Percentiles rank a stretch among this genome's conserved stretches.
Evolutionary conservation across 2,797 vertebrate genomes (phyloP).

Genomic region (Acanthis flammea): DNA sequence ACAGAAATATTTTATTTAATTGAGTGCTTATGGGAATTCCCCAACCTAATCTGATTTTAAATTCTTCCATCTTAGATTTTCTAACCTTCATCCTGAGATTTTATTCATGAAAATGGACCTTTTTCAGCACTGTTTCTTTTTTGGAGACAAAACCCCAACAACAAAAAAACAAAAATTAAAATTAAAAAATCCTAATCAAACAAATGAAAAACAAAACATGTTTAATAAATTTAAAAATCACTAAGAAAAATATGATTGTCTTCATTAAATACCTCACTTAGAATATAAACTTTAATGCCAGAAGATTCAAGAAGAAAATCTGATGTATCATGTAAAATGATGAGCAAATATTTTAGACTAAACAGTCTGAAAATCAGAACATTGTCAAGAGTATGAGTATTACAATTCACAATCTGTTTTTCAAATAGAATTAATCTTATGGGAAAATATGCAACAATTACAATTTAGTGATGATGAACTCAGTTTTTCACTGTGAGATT

Average conservation of each 20-base stretch:
- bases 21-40: not conserved
- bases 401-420: not conserved
- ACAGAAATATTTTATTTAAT: not conserved
- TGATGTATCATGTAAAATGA: not conserved
- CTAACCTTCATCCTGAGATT: not conserved
- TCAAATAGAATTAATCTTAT: not conserved
- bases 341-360: not conserved
- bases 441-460: not conserved
- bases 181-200: not conserved
- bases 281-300: not conserved
- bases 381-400: not conserved
- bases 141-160: accelerated
- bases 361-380: not conserved
- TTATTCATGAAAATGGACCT: not conserved
- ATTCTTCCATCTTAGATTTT: not conserved
- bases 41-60: not conserved
- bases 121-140: not conserved
- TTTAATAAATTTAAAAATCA: no score
- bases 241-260: not conserved
- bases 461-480: not conserved
- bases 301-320: not conserved
- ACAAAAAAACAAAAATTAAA: accelerated
- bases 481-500: not conserved
- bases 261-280: not conserved
- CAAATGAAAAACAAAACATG: not conserved